phyloP scores from a whole-genome alignment of 1,140 invertebrate genomes.

The Gonatopus flavifemur region DNA sequence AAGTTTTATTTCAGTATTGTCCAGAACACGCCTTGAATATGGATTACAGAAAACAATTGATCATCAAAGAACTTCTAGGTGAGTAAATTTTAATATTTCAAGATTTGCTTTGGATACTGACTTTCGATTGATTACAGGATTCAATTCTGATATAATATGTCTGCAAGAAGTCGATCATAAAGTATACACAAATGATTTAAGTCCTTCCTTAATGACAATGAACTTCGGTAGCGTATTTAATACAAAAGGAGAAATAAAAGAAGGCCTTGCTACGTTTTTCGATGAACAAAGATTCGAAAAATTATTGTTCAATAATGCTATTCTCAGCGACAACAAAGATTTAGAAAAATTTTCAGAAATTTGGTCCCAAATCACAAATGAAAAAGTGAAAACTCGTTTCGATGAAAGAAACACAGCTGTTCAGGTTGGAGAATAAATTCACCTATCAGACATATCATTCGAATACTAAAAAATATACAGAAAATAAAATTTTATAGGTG shows the following conservation, averaged over 20 bases:
- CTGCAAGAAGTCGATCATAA: conserved; percentile 90
- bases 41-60: conserved; percentile 83
- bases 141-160: conserved; percentile 87
- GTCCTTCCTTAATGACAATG: conserved; percentile 61
- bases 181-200: conserved; percentile 74
- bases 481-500: conserved; percentile 51
- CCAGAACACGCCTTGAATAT: conserved; percentile 75
- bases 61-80: conserved; percentile 82
- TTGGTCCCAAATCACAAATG: conserved; percentile 66
- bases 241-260: conserved; percentile 72
- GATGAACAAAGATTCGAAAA: conserved; percentile 65
- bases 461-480: background rate
- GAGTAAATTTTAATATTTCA: conserved; percentile 46
- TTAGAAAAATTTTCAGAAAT: conserved; percentile 61
- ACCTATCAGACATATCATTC: no score
- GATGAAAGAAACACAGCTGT: conserved; percentile 66
- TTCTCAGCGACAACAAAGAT: conserved; percentile 64
- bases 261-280: conserved; percentile 82
- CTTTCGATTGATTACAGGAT: conserved; percentile 62
- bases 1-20: conserved; percentile 78
- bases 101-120: background rate
- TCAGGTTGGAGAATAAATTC: conserved; percentile 43
- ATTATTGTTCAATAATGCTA: conserved; percentile 28
- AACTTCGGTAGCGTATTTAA: conserved; percentile 66
- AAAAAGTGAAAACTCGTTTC: conserved; percentile 63